Conservation (phyloP, 1,140 invertebrate species). For the Xylocopa sonorina region DNA sequence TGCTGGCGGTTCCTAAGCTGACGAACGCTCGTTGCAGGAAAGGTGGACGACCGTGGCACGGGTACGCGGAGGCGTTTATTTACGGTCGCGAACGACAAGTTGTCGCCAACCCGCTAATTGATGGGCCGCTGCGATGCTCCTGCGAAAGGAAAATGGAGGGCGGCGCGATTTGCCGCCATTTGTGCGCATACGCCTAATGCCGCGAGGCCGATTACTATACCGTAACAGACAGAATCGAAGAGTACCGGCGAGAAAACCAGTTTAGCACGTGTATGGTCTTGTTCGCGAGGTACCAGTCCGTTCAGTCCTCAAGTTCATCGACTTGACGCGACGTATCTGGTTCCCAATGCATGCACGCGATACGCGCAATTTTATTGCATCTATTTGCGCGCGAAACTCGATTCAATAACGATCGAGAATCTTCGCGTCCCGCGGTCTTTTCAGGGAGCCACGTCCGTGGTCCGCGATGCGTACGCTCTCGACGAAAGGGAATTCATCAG, state of each 20-base stretch:
- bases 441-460: not conserved
- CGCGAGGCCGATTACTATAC: conserved; percentile 58
- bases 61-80: conserved; percentile 49
- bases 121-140: conserved; percentile 34
- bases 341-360: conserved; percentile 30
- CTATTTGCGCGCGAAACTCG: conserved; percentile 1
- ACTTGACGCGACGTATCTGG: conserved; percentile 51
- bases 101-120: conserved; percentile 58
- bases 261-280: conserved; percentile 59
- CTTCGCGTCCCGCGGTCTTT: not conserved
- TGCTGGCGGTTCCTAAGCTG: conserved; percentile 4
- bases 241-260: conserved; percentile 57
- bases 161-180: conserved; percentile 62
- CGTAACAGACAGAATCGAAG: conserved; percentile 62
- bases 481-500: not conserved
- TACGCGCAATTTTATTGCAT: conserved; percentile 21
- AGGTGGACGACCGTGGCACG: not conserved
- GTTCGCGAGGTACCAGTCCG: conserved; percentile 45
- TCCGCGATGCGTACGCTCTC: not conserved
- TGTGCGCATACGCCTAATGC: conserved; percentile 59
- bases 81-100: conserved; percentile 46
- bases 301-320: conserved; percentile 53
- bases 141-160: conserved; percentile 43
- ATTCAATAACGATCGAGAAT: conserved; percentile 15
- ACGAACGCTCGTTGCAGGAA: not conserved